phyloP scores from a whole-genome alignment of 2,888 invertebrate species.

The Euzetes globulus region DNA sequence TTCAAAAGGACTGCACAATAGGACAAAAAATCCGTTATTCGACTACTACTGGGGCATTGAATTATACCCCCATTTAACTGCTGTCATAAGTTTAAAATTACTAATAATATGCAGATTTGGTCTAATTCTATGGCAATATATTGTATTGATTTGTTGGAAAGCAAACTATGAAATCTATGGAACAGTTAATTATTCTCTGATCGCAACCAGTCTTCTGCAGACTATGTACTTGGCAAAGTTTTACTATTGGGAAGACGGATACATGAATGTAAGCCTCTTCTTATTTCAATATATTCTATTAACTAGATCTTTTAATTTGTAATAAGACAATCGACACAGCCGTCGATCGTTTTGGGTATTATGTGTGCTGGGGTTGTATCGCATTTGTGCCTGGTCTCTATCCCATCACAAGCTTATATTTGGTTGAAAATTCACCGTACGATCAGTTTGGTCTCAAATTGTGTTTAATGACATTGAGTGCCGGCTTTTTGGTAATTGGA shows the following conservation, averaged over 20 bases:
- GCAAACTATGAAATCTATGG: conserved; percentile 30
- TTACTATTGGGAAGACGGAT: conserved; percentile 56
- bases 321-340: conserved; percentile 44
- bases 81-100: conserved; percentile 44
- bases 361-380: conserved; percentile 54
- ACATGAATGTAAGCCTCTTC: conserved; percentile 49
- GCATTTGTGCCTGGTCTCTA: conserved; percentile 50
- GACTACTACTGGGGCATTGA: conserved; percentile 57
- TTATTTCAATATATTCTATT: too few species aligned
- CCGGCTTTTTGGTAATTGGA: conserved; percentile 47
- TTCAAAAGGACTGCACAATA: conserved; percentile 46
- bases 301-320: too few species aligned
- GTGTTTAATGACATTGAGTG: conserved; percentile 39
- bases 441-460: background rate
- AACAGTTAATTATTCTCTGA: conserved; percentile 45
- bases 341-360: conserved; percentile 45
- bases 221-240: conserved; percentile 54
- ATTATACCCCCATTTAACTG: conserved; percentile 51
- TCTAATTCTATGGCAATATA: conserved; percentile 49
- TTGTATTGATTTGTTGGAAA: conserved; percentile 37
- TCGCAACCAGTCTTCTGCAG: conserved; percentile 49
- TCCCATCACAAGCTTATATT: conserved; percentile 49
- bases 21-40: conserved; percentile 49
- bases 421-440: conserved; percentile 48
- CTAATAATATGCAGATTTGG: conserved; percentile 51